Evolutionary conservation across 2,797 vertebrate species (phyloP).

Genomic region (Xiphophorus birchmanni): DNA sequence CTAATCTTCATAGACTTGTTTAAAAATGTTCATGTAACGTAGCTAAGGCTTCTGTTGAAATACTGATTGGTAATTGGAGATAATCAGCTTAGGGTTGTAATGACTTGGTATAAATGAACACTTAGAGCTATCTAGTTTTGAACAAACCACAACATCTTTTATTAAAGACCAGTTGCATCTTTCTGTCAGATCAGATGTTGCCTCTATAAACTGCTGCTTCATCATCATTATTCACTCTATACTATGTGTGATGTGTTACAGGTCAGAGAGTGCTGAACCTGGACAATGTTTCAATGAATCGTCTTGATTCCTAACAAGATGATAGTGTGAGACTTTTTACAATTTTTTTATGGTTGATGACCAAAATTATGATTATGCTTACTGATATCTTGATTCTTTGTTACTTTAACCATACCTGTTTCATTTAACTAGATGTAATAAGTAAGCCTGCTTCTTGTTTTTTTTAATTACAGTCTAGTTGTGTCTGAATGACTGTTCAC

Average conservation of each 20-base stretch:
- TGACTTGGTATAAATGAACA: not conserved
- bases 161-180: not conserved
- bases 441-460: not conserved
- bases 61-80: not conserved
- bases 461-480: not conserved
- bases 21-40: not conserved
- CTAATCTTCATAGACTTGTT: not conserved
- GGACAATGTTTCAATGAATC: not conserved
- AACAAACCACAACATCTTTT: not conserved
- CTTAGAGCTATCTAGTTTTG: not conserved
- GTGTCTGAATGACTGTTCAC: not conserved
- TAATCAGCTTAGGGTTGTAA: not conserved
- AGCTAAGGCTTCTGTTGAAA: not conserved
- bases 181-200: not conserved
- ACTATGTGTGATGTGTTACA: not conserved
- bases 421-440: not conserved
- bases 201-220: not conserved
- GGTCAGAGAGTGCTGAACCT: not conserved
- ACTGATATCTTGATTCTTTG: not conserved
- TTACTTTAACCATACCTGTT: not conserved
- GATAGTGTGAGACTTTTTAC: not conserved
- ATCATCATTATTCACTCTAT: not conserved
- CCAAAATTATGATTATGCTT: not conserved
- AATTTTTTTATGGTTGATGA: too few relatives aligned
- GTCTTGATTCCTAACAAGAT: not conserved